phyloP scores from a whole-genome alignment of 2,113 vertebrate species.

The Urocynchramus pylzowi region DNA sequence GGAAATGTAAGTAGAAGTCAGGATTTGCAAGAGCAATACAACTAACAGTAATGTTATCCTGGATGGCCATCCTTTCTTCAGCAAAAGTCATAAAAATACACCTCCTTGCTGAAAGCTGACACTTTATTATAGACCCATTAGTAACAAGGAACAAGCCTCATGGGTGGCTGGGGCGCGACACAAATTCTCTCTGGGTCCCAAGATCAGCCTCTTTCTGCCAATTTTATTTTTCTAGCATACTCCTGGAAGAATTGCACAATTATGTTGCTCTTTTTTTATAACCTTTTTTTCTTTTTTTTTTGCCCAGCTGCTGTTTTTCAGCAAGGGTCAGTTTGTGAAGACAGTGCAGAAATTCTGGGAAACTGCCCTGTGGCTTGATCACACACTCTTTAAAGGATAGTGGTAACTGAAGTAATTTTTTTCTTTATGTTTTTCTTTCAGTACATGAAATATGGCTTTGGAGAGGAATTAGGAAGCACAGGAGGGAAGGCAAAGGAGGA shows the following conservation, averaged over 20 bases:
- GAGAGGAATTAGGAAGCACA: neutral
- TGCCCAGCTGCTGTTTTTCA: neutral
- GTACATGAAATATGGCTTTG: neutral
- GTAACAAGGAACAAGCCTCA: neutral
- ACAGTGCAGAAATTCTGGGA: neutral
- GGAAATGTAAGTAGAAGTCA: neutral
- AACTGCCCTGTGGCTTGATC: neutral
- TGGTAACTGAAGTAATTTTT: neutral
- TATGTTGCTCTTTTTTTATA: neutral
- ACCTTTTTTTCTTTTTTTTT: neutral
- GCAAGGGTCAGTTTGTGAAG: neutral
- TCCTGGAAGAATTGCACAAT: neutral
- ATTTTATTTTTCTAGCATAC: neutral
- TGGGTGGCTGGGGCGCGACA: accelerated
- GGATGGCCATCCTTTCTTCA: neutral
- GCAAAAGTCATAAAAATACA: neutral
- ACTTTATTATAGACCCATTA: neutral
- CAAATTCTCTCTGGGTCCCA: neutral
- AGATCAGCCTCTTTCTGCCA: neutral
- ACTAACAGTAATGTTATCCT: neutral
- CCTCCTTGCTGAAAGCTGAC: neutral
- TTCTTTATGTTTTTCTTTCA: neutral
- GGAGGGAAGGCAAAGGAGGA: neutral
- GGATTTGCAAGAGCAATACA: neutral
- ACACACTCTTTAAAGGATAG: neutral